phyloP scores from a whole-genome alignment of 2,113 vertebrate species.

The Apodemus speciosus region DNA sequence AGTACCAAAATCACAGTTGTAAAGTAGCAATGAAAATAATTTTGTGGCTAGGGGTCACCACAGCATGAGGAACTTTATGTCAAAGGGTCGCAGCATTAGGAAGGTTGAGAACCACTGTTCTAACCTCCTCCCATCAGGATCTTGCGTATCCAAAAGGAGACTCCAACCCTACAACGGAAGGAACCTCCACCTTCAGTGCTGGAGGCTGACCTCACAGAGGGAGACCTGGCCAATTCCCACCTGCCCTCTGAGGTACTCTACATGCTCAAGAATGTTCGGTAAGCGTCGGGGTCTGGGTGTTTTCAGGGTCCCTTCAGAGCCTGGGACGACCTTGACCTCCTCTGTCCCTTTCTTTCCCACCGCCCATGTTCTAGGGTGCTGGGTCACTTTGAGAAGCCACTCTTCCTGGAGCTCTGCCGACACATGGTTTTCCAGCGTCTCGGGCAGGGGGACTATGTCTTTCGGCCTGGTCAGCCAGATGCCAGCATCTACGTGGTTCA shows the following conservation, averaged over 20 bases:
- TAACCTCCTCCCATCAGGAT: constrained; percentile 82
- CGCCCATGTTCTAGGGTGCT: constrained; percentile 87
- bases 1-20: neutral
- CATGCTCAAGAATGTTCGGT: constrained; percentile 98
- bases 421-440: constrained; percentile 96
- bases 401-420: constrained; percentile 96
- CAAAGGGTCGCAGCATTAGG: neutral
- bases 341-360: rapidly evolving
- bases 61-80: neutral
- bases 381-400: constrained; percentile 97
- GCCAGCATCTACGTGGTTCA: constrained; percentile 97
- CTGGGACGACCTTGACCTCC: neutral
- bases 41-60: neutral
- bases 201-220: constrained; percentile 94
- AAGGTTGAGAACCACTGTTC: neutral
- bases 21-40: neutral
- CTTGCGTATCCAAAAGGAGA: constrained; percentile 94
- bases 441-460: constrained; percentile 93
- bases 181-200: constrained; percentile 93
- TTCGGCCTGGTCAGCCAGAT: constrained; percentile 93
- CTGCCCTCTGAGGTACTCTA: constrained; percentile 98
- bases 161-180: constrained; percentile 92
- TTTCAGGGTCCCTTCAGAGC: neutral
- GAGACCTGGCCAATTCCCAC: constrained; percentile 94
- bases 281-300: constrained; percentile 57